These are phyloP conservation scores for Cataglyphis rosenhaueri DNA, from an alignment of 2,888 invertebrate genomes.

Conservation along the genomic window DNA sequence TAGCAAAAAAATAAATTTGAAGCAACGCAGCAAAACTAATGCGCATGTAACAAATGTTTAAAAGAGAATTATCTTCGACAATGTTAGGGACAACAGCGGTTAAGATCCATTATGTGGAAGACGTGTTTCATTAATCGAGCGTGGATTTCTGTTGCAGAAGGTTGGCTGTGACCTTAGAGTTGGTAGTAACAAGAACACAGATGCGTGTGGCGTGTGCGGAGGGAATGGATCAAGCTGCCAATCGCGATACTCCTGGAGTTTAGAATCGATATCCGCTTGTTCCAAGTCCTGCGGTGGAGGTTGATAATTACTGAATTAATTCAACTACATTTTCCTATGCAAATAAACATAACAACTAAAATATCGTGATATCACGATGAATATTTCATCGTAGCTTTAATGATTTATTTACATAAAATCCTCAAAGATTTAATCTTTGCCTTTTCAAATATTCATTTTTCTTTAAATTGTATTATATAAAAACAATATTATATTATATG, in stretches of 20 bases:
- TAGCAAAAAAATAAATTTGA: not conserved
- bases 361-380: not conserved
- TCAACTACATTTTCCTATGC: slow-evolving; percentile 40
- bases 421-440: not conserved
- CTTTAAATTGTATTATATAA: not conserved
- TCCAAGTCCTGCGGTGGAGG: slow-evolving; percentile 98
- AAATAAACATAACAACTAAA: not conserved
- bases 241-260: slow-evolving; percentile 95
- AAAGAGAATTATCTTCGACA: not conserved
- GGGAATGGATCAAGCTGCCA: slow-evolving; percentile 96
- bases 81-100: slow-evolving; percentile 13
- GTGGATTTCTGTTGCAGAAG: slow-evolving; percentile 88
- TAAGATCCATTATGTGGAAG: slow-evolving; percentile 30
- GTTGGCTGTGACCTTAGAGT: slow-evolving; percentile 97
- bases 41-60: not conserved
- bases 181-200: slow-evolving; percentile 93
- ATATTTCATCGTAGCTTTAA: not conserved
- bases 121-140: slow-evolving; percentile 60
- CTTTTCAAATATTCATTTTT: not conserved
- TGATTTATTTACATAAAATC: not conserved
- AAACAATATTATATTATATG: not conserved
- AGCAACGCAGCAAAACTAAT: not conserved
- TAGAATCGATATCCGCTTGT: slow-evolving; percentile 94
- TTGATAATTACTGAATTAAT: slow-evolving; percentile 86
- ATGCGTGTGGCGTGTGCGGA: slow-evolving; percentile 96